These are phyloP conservation scores for Cremastinae sp. DNA, from an alignment of 2,888 invertebrate species.

Conservation along the genomic window DNA sequence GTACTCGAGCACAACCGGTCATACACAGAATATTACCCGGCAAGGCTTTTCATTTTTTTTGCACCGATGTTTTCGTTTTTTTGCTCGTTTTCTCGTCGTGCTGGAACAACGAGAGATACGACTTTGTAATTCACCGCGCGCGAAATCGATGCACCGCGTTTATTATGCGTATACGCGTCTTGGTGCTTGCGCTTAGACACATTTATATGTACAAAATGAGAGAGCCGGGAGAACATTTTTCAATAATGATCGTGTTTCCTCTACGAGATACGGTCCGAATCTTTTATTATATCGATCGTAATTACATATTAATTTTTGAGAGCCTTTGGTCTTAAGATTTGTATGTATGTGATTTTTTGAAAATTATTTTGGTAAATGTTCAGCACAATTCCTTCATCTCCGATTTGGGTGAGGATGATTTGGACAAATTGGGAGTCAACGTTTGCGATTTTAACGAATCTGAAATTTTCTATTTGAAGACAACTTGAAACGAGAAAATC, in stretches of 20 bases:
- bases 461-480: no score
- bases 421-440: constrained; percentile 22
- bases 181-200: background rate
- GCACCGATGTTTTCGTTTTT: background rate
- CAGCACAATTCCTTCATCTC: no score
- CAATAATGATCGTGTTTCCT: constrained; percentile 67
- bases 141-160: no score
- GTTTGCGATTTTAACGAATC: no score
- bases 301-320: constrained; percentile 66
- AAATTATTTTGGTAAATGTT: no score
- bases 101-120: constrained; percentile 29
- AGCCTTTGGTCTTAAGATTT: constrained; percentile 48
- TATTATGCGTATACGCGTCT: constrained; percentile 1
- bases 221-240: constrained; percentile 62
- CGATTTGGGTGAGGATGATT: constrained; percentile 13
- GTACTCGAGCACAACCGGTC: constrained; percentile 34
- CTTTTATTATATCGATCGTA: constrained; percentile 63
- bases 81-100: constrained; percentile 24
- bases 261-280: constrained; percentile 60
- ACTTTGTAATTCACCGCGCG: constrained; percentile 46
- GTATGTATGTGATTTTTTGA: no score
- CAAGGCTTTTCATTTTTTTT: background rate
- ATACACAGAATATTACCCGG: constrained; percentile 8
- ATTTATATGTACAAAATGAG: constrained; percentile 5
- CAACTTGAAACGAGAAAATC: no score